A percentile compares a stretch with the other conserved stretches of the same genome.
phyloP scores from a whole-genome alignment of 1,140 invertebrate species.

The Hormaphis cornu region DNA sequence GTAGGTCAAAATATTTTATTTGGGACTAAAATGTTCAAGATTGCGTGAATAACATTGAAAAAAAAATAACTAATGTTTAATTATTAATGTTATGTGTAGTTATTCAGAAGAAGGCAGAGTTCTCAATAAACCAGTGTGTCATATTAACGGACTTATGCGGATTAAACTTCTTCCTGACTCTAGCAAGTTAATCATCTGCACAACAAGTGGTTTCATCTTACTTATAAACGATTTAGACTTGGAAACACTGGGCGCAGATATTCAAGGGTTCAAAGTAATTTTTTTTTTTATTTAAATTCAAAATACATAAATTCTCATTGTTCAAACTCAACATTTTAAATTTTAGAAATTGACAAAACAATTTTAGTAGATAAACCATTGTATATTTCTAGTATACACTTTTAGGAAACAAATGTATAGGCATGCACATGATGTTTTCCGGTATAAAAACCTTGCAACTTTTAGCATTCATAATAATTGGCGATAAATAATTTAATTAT shows the following conservation, averaged over 20 bases:
- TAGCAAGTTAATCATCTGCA: constrained; percentile 80
- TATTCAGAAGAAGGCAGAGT: constrained; percentile 26
- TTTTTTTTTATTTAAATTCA: background rate
- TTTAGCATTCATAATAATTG: too few species aligned
- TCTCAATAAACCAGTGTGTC: constrained; percentile 61
- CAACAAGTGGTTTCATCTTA: constrained; percentile 78
- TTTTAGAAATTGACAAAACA: too few species aligned
- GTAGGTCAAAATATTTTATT: constrained; percentile 41
- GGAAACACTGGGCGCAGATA: constrained; percentile 63
- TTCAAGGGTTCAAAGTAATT: constrained; percentile 71
- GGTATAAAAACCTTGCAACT: too few species aligned
- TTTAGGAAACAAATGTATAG: too few species aligned
- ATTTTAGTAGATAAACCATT: too few species aligned
- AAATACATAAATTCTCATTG: too few species aligned
- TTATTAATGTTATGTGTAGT: background rate
- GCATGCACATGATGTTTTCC: too few species aligned
- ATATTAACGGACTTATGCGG: constrained; percentile 75
- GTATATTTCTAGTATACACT: too few species aligned
- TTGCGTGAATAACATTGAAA: too few species aligned
- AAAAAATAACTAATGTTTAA: too few species aligned
- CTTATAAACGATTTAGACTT: constrained; percentile 82
- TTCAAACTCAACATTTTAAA: too few species aligned
- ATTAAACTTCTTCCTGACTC: constrained; percentile 76
- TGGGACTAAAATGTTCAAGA: background rate
- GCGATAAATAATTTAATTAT: too few species aligned